Evolutionary conservation across 2,888 invertebrate genomes (phyloP), one percentile per base, ranked within the genome.

Genomic region (Xanthia icteritia): DNA sequence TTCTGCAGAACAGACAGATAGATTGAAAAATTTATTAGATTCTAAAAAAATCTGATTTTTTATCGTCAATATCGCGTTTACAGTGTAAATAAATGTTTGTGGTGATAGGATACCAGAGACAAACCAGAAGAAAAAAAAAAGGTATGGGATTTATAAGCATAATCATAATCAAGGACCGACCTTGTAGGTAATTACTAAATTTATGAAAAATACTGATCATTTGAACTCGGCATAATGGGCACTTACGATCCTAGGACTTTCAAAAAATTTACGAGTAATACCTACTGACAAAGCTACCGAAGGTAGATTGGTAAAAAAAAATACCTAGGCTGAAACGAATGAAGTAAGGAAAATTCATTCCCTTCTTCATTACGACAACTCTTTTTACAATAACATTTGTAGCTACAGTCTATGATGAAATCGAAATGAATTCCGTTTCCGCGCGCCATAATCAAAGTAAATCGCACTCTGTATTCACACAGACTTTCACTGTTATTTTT

Each of bases 391-490:
- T 20, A 66, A 76, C 20, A 76, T 67, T 77, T 51, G 15, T 51
- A 54, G 20, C 54, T 11, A n/a, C 56, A 61, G 45, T 9, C 23
- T 77, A 27, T 69, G 68, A 77, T 77, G 48, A 39, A 78, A 56
- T 56, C 54, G 54, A 64, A 63, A 56, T 74, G 54, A 78, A 68
- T 78, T 74, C 63, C 63, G n/a, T 45, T 61, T 68, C 31, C 31
- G 45, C 42, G 65, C 45, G 15, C 48, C 60, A 64, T 68, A 67
- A 68, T 73, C 67, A 64, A 72, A 83, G 75, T 72, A 74, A 82
- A 79, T 74, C 68, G 54, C 64, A 79, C 61, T 72, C 27, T 51
- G 60, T 72, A 82, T 82, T 82, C 74, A 72, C 39, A 64, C n/a
- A 58, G 48, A 36, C 48, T 73, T 54, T 13, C 58, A 11, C 27